Evolutionary conservation across 2,797 vertebrate species (phyloP).

Genomic region (Geotrypetes seraphini): DNA sequence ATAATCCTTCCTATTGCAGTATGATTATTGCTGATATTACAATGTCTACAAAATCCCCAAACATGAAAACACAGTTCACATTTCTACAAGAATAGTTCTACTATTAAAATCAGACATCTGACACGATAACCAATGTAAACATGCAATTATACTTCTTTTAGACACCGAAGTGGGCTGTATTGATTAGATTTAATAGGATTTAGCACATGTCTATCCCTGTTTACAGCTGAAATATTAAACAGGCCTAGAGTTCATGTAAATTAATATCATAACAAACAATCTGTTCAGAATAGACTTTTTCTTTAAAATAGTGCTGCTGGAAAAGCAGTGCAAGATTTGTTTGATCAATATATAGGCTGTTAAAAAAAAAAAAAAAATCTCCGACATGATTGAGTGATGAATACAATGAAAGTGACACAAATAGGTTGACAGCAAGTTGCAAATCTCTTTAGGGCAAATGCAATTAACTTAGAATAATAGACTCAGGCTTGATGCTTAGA

Average conservation of each 20-base stretch:
- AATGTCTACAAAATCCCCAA: too few relatives aligned
- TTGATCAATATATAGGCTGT: constrained; percentile 57
- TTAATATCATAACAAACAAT: too few relatives aligned
- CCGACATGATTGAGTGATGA: constrained; percentile 65
- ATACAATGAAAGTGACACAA: constrained; percentile 63
- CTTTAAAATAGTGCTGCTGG: too few relatives aligned
- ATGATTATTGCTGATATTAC: too few relatives aligned
- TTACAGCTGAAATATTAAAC: constrained; percentile 48
- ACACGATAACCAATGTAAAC: constrained; percentile 23
- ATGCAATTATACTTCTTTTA: constrained; percentile 12
- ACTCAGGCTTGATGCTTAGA: constrained; percentile 66
- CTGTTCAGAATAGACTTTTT: too few relatives aligned
- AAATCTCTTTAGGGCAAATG: constrained; percentile 73
- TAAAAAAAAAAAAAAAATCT: too few relatives aligned
- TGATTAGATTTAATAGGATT: constrained; percentile 30
- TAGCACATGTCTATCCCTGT: constrained; percentile 34
- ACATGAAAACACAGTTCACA: too few relatives aligned
- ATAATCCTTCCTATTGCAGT: too few relatives aligned
- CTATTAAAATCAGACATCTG: too few relatives aligned
- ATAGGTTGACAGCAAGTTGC: constrained; percentile 66
- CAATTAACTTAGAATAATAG: constrained; percentile 77
- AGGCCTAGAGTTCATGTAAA: too few relatives aligned
- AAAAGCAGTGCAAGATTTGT: too few relatives aligned
- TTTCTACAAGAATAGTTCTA: too few relatives aligned
- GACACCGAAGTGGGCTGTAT: constrained; percentile 21